phyloP scores from a whole-genome alignment of 2,113 vertebrate species.

The Puma concolor region DNA sequence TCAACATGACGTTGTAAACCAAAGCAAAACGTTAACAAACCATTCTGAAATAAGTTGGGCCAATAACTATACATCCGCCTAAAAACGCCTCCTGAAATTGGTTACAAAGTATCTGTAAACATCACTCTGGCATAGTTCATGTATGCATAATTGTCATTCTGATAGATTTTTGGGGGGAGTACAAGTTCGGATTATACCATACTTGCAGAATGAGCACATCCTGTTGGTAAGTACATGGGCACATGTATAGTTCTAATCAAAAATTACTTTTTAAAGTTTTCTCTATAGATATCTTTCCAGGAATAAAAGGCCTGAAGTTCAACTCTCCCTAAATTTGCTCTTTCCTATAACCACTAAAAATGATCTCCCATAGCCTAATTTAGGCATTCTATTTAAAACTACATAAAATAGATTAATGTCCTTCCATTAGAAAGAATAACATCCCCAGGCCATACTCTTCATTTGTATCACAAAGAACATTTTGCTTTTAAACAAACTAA shows the following conservation, averaged over 20 bases:
- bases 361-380: conserved; percentile 91
- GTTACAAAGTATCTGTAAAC: conserved; percentile 80
- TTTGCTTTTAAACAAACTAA: conserved; percentile 87
- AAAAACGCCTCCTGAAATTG: conserved; percentile 82
- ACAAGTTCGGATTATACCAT: conserved; percentile 79
- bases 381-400: conserved; percentile 92
- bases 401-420: conserved; percentile 91
- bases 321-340: conserved; percentile 89
- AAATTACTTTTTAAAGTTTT: conserved; percentile 79
- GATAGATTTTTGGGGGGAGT: conserved; percentile 78
- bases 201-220: conserved; percentile 83
- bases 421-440: conserved; percentile 93
- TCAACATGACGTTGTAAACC: conserved; percentile 42
- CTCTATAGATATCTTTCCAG: conserved; percentile 87
- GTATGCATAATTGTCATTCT: conserved; percentile 79
- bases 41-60: conserved; percentile 53
- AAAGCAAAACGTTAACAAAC: conserved; percentile 44
- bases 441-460: conserved; percentile 88
- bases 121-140: conserved; percentile 84
- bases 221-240: conserved; percentile 81
- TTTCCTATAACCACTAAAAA: conserved; percentile 88
- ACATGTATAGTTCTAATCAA: conserved; percentile 84
- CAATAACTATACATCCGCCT: conserved; percentile 73
- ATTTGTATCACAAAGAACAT: conserved; percentile 88
- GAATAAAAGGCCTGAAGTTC: conserved; percentile 89